Evolutionary conservation across 2,797 vertebrate species (phyloP).

Genomic region (Sebastes iracundus): DNA sequence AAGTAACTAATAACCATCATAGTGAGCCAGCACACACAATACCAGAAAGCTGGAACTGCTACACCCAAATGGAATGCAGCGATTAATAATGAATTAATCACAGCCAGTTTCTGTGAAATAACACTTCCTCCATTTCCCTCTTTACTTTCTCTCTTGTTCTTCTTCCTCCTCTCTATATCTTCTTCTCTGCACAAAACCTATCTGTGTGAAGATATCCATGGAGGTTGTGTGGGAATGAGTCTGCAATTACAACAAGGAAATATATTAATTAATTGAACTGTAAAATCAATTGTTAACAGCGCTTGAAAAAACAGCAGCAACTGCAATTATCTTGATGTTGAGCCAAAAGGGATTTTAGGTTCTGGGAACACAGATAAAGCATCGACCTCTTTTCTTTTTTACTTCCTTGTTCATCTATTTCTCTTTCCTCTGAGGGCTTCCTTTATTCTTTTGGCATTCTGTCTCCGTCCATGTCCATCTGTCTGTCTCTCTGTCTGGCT

Average conservation of each 20-base stretch:
- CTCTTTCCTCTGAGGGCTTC: not conserved
- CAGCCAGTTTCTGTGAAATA: not conserved
- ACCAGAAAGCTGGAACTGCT: not conserved
- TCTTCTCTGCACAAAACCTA: not conserved
- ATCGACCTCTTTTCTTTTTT: conserved; percentile 39
- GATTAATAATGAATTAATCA: not conserved
- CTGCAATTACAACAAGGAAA: conserved; percentile 48
- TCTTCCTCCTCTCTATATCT: not conserved
- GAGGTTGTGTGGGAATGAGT: conserved; percentile 28
- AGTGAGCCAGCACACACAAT: not conserved
- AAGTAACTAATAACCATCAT: not conserved
- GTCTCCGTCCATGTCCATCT: not conserved
- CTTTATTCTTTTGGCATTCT: conserved; percentile 5
- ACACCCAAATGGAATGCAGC: not conserved
- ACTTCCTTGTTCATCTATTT: conserved; percentile 24
- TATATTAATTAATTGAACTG: conserved; percentile 52
- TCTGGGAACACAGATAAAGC: conserved; percentile 60
- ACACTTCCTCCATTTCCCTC: not conserved
- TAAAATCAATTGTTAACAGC: conserved; percentile 61
- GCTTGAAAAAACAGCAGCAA: conserved; percentile 8
- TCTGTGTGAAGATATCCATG: conserved; percentile 28
- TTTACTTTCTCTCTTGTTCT: not conserved
- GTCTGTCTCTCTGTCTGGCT: not conserved
- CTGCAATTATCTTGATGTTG: conserved; percentile 50
- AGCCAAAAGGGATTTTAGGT: conserved; percentile 46